Evolutionary conservation across 2,888 invertebrate genomes (phyloP), one percentile per base, ranked within the genome.

Genomic region (Lasioglossum lativentre): DNA sequence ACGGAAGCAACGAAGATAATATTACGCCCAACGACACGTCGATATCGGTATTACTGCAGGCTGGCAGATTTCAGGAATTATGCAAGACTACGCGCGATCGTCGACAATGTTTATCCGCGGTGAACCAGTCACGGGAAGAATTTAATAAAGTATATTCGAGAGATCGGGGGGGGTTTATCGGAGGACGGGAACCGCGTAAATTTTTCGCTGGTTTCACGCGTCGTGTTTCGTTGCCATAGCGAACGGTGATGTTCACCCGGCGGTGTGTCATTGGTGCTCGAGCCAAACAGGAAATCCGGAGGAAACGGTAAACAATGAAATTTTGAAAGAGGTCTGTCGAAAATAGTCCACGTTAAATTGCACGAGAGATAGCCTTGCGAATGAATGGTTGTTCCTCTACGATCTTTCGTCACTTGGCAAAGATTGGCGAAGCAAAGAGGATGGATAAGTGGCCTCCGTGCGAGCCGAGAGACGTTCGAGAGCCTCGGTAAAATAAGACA

Each of bases 221-320:
- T 40, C 14, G 5, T 3, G 34, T 70, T n/a, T 6, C 34, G 70
- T 40, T 40, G 70, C 38, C 6, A 34, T 30, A 19, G 23, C 2
- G 40, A 12, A n/a, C 70, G 70, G 70, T 2, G 70, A 70, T 68
- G 34, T 40, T 40, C 68, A 5, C 12, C 10, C 68, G 68, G 2
- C 68, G 68, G 40, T 2, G 40, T 40, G 70, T 70, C 70, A 42
- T 70, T 40, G 70, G n/a, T n/a, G 40, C n/a, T n/a, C 70, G 70
- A 70, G 70, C 70, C 70, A 70, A 68, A 70, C 70, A 70, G 70
- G 70, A 70, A 70, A 70, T 70, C 70, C 70, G 70, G 40, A 40
- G 70, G 70, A 70, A 70, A 70, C 70, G n/a, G 70, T 70, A 70
- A 70, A 70, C 70, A 70, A 70, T 70, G 70, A 70, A 70, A 70